Percentiles rank a stretch among this genome's conserved stretches.
Evolutionary conservation across 2,797 vertebrate species (phyloP).

Genomic region (Peromyscus nudipes): DNA sequence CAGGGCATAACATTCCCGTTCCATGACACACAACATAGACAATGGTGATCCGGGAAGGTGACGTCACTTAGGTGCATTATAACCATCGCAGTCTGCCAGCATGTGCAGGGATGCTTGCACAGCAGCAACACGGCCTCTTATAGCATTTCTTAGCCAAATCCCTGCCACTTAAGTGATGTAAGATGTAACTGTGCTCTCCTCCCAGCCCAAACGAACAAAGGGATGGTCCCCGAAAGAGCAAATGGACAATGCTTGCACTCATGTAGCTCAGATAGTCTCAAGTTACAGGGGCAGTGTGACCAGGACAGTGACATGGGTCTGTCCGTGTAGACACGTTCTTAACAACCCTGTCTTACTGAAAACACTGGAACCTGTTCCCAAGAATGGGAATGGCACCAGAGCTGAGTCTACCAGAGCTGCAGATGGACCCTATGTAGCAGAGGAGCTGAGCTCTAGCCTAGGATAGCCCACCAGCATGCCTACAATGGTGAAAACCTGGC

Average conservation of each 20-base stretch:
- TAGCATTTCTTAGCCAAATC: not conserved
- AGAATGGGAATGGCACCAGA: not conserved
- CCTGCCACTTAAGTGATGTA: not conserved
- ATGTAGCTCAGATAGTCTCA: not conserved
- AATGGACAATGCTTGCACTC: not conserved
- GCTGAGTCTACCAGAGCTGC: not conserved
- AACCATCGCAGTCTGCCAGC: not conserved
- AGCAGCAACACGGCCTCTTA: not conserved
- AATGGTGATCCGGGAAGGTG: not conserved
- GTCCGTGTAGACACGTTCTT: not conserved
- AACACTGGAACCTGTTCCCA: not conserved
- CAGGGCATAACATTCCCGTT: no score
- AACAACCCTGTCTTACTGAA: not conserved
- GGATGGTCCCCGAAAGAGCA: not conserved
- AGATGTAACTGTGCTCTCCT: not conserved
- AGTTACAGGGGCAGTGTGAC: not conserved
- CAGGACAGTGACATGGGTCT: not conserved
- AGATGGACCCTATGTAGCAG: not conserved
- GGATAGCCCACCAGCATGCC: not conserved
- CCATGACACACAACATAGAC: not conserved
- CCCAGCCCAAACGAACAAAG: not conserved
- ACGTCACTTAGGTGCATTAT: not conserved
- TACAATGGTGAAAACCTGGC: no score
- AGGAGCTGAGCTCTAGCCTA: not conserved
- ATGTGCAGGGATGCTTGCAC: not conserved